A percentile compares a stretch with the other conserved stretches of the same genome.
These are phyloP conservation scores for Alviniconcha marisindica DNA, from an alignment of 1,140 invertebrate genomes.

Conservation along the genomic window DNA sequence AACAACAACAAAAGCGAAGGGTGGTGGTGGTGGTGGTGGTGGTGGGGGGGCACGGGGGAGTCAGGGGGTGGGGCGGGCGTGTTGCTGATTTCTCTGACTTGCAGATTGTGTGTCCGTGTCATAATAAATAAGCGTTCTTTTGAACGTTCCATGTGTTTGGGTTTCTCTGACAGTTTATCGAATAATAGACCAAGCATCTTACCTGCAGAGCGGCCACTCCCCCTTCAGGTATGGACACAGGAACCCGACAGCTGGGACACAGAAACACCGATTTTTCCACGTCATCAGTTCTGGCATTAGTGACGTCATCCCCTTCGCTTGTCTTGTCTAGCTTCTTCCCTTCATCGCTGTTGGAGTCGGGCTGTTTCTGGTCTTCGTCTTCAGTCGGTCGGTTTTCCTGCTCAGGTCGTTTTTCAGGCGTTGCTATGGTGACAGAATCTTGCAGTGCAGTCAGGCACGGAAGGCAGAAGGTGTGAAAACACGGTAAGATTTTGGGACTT, in stretches of 20 bases:
- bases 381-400: background rate
- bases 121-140: too few species aligned
- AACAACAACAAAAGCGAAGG: too few species aligned
- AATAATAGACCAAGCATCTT: too few species aligned
- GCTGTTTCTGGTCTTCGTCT: background rate
- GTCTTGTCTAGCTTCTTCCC: background rate
- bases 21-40: too few species aligned
- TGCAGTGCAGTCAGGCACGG: background rate
- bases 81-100: too few species aligned
- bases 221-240: background rate
- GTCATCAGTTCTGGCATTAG: background rate
- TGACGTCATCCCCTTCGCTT: background rate
- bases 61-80: too few species aligned
- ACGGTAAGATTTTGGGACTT: background rate
- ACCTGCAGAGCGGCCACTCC: background rate
- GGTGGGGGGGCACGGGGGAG: too few species aligned
- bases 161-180: too few species aligned
- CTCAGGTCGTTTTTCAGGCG: background rate
- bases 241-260: constrained; percentile 4
- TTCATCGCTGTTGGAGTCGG: background rate
- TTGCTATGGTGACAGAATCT: background rate
- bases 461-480: constrained; percentile 33
- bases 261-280: background rate
- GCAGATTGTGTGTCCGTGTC: too few species aligned
- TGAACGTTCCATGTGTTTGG: too few species aligned